A percentile compares a stretch with the other conserved stretches of the same genome.
These are phyloP conservation scores for Dipus sagitta DNA, from an alignment of 2,797 vertebrate species.

Conservation along the genomic window DNA sequence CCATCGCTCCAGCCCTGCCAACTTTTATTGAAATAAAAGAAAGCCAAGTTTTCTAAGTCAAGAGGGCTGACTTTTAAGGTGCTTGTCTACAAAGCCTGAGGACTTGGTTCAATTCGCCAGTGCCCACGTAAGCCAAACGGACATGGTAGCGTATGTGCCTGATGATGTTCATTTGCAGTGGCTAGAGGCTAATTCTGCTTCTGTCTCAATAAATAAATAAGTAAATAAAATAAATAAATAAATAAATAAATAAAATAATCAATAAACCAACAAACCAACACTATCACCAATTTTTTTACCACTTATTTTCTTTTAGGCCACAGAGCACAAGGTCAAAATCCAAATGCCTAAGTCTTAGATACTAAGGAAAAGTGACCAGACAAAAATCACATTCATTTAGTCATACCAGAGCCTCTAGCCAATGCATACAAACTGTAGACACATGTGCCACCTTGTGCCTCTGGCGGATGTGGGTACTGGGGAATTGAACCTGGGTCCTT, in stretches of 20 bases:
- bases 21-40: constrained; percentile 21
- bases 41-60: constrained; percentile 16
- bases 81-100: too few relatives aligned
- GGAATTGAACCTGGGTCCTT: too few relatives aligned
- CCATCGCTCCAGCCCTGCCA: neutral
- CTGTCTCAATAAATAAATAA: too few relatives aligned
- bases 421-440: too few relatives aligned
- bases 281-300: neutral
- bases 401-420: neutral
- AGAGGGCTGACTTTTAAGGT: neutral
- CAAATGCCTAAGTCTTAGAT: neutral
- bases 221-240: neutral
- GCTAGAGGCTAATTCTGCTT: too few relatives aligned
- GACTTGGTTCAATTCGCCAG: too few relatives aligned
- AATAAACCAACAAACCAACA: neutral
- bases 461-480: too few relatives aligned
- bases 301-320: neutral
- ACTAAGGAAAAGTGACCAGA: neutral
- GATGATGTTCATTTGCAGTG: too few relatives aligned
- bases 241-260: neutral
- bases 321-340: neutral
- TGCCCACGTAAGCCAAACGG: too few relatives aligned
- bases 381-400: neutral
- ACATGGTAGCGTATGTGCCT: too few relatives aligned
- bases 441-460: too few relatives aligned